Evolutionary conservation across 2,797 vertebrate genomes (phyloP), one percentile per base, ranked within the genome.

Genomic region (Syngnathus rostellatus): DNA sequence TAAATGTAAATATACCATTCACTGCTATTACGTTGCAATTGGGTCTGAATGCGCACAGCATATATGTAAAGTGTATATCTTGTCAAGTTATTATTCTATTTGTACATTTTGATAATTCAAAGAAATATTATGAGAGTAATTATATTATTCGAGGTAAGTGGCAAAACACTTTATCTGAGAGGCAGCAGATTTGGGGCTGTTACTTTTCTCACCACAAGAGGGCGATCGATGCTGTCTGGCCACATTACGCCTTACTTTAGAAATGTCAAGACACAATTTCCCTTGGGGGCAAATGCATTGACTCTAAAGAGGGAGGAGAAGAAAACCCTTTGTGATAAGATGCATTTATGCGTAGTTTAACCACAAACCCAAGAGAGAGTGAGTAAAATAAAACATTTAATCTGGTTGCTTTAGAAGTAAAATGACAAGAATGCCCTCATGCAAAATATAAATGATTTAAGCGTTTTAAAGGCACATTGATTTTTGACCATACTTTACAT

Each of bases 1-100:
- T 90, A 89, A 90, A 90, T 85, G 85, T 84, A 85, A 88, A 84
- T 85, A 83, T 84, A 81, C 82, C 83, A 86, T 81, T 85, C 85
- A 83, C 81, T 78, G 78, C 75, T 81, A 57, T 57, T 63, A 76
- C 74, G 80, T 78, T 21, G 23, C 57, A 65, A 70, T 62, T 81
- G 64, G 62, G 77, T 71, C 63, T 69, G 41, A 75, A 80, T 73
- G 59, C 68, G 68, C 64, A 71, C 59, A 12, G 6, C 6, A 17
- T n/a, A 54, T 4, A 25, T 14, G n/a, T 51, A 21, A 21, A 10
- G 17, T n/a, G 48, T 21, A n/a, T 51, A 51, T 51, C 48, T 12
- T 51, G 48, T 8, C 19, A 51, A n/a, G 1, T 7, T 7, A 9
- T 19, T 2, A 51, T 51, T 51, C n/a, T 21, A 10, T 51, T 51